Base-by-base conservation (phyloP, 2,113 vertebrate species). In the Dromiciops gliroides region DNA sequence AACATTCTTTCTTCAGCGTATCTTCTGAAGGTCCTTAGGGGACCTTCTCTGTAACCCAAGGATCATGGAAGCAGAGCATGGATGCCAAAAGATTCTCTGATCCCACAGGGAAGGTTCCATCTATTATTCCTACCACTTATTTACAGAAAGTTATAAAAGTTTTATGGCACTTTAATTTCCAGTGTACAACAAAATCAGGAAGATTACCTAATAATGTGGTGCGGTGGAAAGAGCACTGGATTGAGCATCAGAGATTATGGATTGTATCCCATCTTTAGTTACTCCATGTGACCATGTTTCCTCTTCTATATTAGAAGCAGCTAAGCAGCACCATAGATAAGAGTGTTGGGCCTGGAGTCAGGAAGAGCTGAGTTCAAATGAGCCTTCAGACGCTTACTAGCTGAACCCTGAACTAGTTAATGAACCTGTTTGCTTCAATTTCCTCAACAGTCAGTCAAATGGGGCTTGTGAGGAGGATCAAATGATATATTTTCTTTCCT, bases 1-100 rank as follows among this genome's bases (percentile, higher is more conserved):
- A 56, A 88, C 26, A 60, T 92, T 93, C 89, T 90, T 6, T 96
- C n/a, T 48, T 49, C 44, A 75, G 51, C 51, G 22, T 19, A 4
- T 11, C 51, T 90, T 90, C 25, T 89, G 52, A 0, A 0, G 56
- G 50, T 92, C 60, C 49, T 16, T 89, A 89, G 51, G 93, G 48
- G 14, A 50, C n/a, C 91, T 92, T n/a, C 37, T 94, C 90, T 92
- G 11, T 44, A 97, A 96, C 89, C 49, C 31, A 90, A 91, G 47
- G 24, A 37, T 93, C 67, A 93, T 51, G 26, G 89, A 90, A 51
- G 91, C 31, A 50, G 6, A 24, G 60, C 92, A 92, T 89, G 92
- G 94, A 44, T 89, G 37, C 51, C 92, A 92, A 95, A 26, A 91
- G 2, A 49, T 83, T 53, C 50, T 91, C 88, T 93, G 47, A 53